Evolutionary conservation across 1,140 invertebrate species (phyloP).

Genomic region (Brachionus plicatilis): DNA sequence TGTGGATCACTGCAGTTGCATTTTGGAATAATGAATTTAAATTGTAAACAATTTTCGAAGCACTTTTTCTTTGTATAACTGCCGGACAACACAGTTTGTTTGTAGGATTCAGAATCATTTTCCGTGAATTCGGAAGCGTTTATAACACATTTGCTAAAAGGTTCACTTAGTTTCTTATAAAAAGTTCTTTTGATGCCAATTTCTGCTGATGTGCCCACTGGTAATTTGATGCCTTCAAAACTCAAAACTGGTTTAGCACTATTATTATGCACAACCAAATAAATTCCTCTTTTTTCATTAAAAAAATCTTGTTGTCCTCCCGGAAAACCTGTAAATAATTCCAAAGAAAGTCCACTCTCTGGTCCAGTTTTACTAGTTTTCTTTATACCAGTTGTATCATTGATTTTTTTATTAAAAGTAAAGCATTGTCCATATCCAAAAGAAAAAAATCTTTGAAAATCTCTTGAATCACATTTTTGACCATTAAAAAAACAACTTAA

Average conservation of each 20-base stretch:
- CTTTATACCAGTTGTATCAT: not conserved
- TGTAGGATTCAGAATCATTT: not conserved
- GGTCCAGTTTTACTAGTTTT: constrained; percentile 6
- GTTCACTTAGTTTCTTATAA: not conserved
- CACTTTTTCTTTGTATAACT: not conserved
- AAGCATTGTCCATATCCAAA: constrained; percentile 19
- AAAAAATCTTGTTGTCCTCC: not conserved
- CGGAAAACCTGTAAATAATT: not conserved
- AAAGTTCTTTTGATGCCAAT: not conserved
- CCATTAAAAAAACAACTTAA: constrained; percentile 5
- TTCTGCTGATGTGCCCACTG: not conserved
- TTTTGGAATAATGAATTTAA: not conserved
- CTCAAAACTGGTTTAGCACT: not conserved
- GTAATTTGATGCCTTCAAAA: not conserved
- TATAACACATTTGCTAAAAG: not conserved
- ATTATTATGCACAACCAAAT: not conserved
- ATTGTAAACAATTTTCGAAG: not conserved
- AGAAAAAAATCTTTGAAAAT: not conserved
- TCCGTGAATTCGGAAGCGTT: not conserved
- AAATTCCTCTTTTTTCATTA: constrained; percentile 9
- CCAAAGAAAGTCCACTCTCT: not conserved
- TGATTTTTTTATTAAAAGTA: not conserved
- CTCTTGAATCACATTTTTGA: not conserved
- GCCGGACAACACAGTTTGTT: not conserved
- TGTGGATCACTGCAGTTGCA: constrained; percentile 28